Conservation (phyloP, 2,797 vertebrate species). For the Rhodeus uyekii region DNA sequence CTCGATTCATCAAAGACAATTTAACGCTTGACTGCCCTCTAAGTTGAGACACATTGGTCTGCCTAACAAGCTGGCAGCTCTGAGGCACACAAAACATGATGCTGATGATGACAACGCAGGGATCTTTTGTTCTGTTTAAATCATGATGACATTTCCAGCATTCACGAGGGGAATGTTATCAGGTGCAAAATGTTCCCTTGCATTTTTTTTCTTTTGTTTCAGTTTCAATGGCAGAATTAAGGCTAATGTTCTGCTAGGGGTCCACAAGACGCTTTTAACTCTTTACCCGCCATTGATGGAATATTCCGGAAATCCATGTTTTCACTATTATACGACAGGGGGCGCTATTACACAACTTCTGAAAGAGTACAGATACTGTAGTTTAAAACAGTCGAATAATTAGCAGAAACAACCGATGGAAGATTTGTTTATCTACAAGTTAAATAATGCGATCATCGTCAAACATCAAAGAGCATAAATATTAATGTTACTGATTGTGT, state of each 20-base stretch:
- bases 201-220: background rate
- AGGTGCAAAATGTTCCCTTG: background rate
- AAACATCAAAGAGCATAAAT: background rate
- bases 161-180: slow-evolving; percentile 21
- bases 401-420: background rate
- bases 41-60: slow-evolving; percentile 64
- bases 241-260: background rate
- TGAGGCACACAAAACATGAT: slow-evolving; percentile 52
- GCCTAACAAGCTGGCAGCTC: slow-evolving; percentile 52
- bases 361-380: background rate
- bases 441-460: background rate
- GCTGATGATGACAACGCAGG: slow-evolving; percentile 23
- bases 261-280: background rate
- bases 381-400: background rate
- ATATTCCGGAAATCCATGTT: background rate
- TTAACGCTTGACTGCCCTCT: slow-evolving; percentile 61
- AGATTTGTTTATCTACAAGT: background rate
- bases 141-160: slow-evolving; percentile 13
- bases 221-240: background rate
- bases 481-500: too few species aligned
- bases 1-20: slow-evolving; percentile 64
- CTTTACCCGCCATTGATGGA: background rate
- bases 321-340: background rate
- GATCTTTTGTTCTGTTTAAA: slow-evolving; percentile 23
- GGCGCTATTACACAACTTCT: background rate